Evolutionary conservation across 2,888 invertebrate genomes (phyloP).

Genomic region (Drymonia ruficornis): DNA sequence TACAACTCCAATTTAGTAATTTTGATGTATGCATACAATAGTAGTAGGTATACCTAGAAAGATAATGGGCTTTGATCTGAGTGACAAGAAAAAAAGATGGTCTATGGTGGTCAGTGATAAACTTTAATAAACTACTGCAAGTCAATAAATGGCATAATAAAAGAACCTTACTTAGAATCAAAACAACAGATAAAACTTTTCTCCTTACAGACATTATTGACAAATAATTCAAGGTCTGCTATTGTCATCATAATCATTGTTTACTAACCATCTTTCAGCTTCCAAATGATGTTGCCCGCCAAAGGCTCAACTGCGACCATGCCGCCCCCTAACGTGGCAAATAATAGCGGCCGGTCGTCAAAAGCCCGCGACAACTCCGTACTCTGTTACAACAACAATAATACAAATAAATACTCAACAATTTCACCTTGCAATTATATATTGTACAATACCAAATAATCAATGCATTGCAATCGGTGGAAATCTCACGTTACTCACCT

Average conservation of each 20-base stretch:
- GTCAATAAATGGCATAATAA: no score
- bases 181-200: no score
- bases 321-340: constrained; percentile 97
- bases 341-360: constrained; percentile 91
- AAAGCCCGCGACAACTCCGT: constrained; percentile 88
- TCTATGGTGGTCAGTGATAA: no score
- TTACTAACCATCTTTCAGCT: constrained; percentile 92
- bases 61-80: no score
- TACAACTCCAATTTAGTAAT: no score
- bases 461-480: constrained; percentile 48
- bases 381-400: constrained; percentile 72
- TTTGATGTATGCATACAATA: no score
- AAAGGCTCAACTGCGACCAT: constrained; percentile 95
- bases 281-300: constrained; percentile 95
- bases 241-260: constrained; percentile 22
- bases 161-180: no score
- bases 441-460: constrained; percentile 29
- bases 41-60: no score
- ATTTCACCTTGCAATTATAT: constrained; percentile 22
- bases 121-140: no score
- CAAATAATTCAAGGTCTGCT: neutral
- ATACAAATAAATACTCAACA: constrained; percentile 17
- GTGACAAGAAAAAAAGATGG: no score
- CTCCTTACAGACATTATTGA: neutral
- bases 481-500: constrained; percentile 58